phyloP scores from a whole-genome alignment of 1,140 invertebrate species.

The Rhopalosiphum padi region DNA sequence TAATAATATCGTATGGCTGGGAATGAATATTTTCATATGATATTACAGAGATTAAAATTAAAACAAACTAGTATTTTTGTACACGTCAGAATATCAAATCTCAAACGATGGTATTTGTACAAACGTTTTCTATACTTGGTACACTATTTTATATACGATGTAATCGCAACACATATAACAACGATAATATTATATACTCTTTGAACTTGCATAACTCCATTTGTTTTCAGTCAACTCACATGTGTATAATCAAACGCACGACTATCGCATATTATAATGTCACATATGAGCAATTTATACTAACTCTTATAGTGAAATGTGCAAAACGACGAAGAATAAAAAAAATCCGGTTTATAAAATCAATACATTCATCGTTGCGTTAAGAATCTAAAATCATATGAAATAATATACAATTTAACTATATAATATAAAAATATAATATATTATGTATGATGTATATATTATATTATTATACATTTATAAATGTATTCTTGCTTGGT shows the following conservation, averaged over 20 bases:
- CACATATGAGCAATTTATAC: neutral
- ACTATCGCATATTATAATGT: constrained; percentile 23
- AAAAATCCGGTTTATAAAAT: constrained; percentile 5
- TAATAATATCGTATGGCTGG: neutral
- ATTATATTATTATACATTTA: neutral
- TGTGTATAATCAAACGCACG: neutral
- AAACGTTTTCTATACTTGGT: constrained; percentile 6
- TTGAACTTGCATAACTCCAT: constrained; percentile 30
- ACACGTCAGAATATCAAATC: neutral
- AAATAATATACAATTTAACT: neutral
- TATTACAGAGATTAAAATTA: neutral
- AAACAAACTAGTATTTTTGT: neutral
- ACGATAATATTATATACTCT: neutral
- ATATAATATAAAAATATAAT: neutral
- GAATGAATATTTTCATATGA: neutral
- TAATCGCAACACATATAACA: neutral
- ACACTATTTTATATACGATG: neutral
- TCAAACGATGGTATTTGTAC: neutral
- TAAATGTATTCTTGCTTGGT: neutral
- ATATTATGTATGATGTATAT: no score
- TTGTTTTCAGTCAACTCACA: neutral
- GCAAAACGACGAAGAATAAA: neutral
- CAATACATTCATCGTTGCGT: neutral
- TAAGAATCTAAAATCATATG: neutral
- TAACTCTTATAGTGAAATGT: neutral